Evolutionary conservation across 1,140 invertebrate genomes (phyloP), one percentile per base, ranked within the genome.

Genomic region (Agrilus planipennis): DNA sequence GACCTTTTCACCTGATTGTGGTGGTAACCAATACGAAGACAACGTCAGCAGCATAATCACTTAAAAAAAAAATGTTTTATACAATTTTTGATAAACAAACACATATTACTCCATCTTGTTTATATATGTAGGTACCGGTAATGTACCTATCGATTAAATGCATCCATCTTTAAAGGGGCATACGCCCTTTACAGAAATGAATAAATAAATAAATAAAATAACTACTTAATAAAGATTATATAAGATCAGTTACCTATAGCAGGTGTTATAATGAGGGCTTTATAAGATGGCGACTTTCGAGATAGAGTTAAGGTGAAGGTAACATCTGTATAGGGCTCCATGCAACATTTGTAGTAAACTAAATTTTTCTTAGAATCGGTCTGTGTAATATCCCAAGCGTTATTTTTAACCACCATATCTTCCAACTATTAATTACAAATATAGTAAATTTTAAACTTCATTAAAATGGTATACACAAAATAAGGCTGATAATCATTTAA

Each of bases 1-100:
- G 15, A 80, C 68, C 57, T 79, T 80, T 49, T 77, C 76, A 12
- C 70, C 71, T 49, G 76, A 69, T 44, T 75, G 68, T 0, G 77
- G 73, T 11, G 78, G 76, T 34, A 82, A 47, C 71, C 76, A 78
- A 54, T 82, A 81, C 2, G 65, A 68, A 4, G 71, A 55, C 19
- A 81, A 49, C 1, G 71, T 73, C 39, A 83, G 45, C 3, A 80
- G 51, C 1, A 80, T 65, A 34, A 79, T 70, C 19, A 74, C 77
- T 67, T 54, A 46, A 67, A 65, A 39, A 34, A 20, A 7, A 17
- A n/a, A 6, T 34, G 32, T 18, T 18, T 34, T 4, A 34, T 17
- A n/a, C 4, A 3, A 34, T 18, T n/a, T 25, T 25, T 5, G n/a
- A n/a, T n/a, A n/a, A n/a, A n/a, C n/a, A n/a, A n/a, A n/a, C n/a